Conservation (phyloP, 2,113 vertebrate genomes). For the Lepisosteus oculatus region DNA sequence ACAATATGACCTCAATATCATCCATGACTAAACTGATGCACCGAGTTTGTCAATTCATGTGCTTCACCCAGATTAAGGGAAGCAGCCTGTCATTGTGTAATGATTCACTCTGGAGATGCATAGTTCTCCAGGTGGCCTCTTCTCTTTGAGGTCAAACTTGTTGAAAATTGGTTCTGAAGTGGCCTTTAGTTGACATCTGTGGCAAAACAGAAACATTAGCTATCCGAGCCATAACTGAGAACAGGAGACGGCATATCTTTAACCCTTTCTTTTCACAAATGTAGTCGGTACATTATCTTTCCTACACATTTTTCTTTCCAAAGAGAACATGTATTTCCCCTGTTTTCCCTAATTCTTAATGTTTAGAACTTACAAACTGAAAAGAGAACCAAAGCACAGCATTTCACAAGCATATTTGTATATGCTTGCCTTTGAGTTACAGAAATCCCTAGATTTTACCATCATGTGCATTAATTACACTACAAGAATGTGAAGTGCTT, state of each 20-base stretch:
- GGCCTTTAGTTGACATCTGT: constrained; percentile 34
- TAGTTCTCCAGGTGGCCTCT: not conserved
- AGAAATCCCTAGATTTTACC: too few species aligned
- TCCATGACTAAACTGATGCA: constrained; percentile 39
- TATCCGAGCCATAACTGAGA: not conserved
- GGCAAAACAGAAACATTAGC: not conserved
- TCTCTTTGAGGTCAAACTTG: constrained; percentile 16
- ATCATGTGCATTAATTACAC: too few species aligned
- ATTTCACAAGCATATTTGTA: too few species aligned
- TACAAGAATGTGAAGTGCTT: constrained; percentile 13
- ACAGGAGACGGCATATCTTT: not conserved
- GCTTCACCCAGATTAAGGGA: not conserved
- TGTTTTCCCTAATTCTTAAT: too few species aligned
- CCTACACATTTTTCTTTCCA: too few species aligned
- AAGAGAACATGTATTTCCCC: too few species aligned
- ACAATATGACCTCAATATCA: constrained; percentile 7
- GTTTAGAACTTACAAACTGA: too few species aligned
- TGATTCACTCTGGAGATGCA: not conserved
- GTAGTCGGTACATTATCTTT: too few species aligned
- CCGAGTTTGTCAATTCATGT: constrained; percentile 1
- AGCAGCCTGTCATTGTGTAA: not conserved
- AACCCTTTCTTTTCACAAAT: not conserved
- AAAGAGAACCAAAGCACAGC: too few species aligned
- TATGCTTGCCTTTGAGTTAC: too few species aligned
- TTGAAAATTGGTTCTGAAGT: constrained; percentile 48